Evolutionary conservation across 2,113 vertebrate genomes (phyloP).

Genomic region (Herpetotheres cachinnans): DNA sequence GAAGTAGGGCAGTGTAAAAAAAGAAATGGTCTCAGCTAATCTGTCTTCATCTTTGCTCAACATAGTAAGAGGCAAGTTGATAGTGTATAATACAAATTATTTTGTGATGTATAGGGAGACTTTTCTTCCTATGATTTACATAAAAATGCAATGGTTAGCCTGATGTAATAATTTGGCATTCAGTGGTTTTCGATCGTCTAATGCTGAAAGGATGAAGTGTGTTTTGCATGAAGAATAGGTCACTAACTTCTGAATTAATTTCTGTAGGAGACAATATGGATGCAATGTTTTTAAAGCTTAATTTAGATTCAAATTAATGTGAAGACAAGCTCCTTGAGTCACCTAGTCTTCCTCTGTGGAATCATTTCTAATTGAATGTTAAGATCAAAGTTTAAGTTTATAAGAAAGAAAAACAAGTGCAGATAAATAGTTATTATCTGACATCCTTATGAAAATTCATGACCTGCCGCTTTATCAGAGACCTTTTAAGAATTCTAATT

Average conservation of each 20-base stretch:
- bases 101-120: background rate
- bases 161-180: constrained; percentile 18
- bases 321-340: constrained; percentile 55
- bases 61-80: background rate
- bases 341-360: constrained; percentile 70
- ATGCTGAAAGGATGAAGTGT: background rate
- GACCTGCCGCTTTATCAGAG: constrained; percentile 75
- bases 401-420: constrained; percentile 84
- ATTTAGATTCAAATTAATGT: constrained; percentile 58
- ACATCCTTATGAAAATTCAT: constrained; percentile 82
- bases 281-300: constrained; percentile 47
- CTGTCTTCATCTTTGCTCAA: background rate
- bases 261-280: constrained; percentile 12
- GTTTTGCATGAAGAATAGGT: constrained; percentile 5
- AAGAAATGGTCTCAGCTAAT: background rate
- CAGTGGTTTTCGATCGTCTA: background rate
- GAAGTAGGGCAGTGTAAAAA: background rate
- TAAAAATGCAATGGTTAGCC: constrained; percentile 18
- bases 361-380: constrained; percentile 81
- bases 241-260: constrained; percentile 47
- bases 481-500: constrained; percentile 81
- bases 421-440: constrained; percentile 84
- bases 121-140: background rate
- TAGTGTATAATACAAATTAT: background rate
- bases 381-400: constrained; percentile 86